phyloP scores from a whole-genome alignment of 2,113 vertebrate species.

The Solenodon paradoxus region DNA sequence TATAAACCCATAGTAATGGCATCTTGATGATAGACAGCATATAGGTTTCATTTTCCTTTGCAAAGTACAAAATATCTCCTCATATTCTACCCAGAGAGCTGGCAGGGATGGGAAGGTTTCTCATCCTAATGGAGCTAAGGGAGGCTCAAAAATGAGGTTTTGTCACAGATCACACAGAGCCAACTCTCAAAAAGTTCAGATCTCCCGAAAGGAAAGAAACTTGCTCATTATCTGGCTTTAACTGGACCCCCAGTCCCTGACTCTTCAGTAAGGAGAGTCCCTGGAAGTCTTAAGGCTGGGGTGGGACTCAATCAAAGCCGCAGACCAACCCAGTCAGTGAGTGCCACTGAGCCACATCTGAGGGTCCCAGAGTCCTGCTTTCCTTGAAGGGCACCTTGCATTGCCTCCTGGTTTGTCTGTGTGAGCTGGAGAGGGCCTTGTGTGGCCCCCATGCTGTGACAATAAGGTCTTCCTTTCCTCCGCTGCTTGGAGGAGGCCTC shows the following conservation, averaged over 20 bases:
- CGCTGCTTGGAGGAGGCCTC: background rate
- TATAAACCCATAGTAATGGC: too few relatives aligned
- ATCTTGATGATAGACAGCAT: background rate
- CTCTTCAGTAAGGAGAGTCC: background rate
- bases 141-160: background rate
- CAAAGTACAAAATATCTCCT: background rate
- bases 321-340: too few relatives aligned
- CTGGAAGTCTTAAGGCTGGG: background rate
- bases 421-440: accelerated
- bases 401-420: too few relatives aligned
- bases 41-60: background rate
- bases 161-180: background rate
- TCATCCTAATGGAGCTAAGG: background rate
- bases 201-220: background rate
- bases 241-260: background rate
- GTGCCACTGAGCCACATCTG: background rate
- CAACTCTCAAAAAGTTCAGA: background rate
- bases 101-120: background rate
- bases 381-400: background rate
- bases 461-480: background rate
- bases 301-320: background rate
- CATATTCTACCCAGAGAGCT: background rate
- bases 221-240: background rate
- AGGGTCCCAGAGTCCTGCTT: background rate
- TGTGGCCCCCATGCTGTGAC: background rate